Percentiles rank a stretch among this genome's conserved stretches.
These are phyloP conservation scores for Thamnaconus septentrionalis DNA, from an alignment of 2,113 vertebrate genomes.

Conservation along the genomic window DNA sequence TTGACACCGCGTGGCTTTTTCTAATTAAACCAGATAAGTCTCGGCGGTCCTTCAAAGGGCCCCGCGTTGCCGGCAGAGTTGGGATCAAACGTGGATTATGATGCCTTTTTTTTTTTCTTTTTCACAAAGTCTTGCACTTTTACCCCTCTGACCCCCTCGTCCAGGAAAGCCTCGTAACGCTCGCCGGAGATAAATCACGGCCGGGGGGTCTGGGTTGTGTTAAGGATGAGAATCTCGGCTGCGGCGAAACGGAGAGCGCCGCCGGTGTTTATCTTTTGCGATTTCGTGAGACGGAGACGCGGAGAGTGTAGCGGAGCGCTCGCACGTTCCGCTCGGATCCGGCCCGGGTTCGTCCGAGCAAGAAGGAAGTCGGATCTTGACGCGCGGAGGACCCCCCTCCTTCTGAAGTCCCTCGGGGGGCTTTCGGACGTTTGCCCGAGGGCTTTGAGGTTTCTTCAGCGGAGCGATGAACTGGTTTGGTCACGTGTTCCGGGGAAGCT, in stretches of 20 bases:
- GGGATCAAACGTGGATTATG: constrained; percentile 21
- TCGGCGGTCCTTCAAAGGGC: constrained; percentile 12
- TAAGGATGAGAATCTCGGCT: constrained; percentile 51
- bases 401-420: too few relatives aligned
- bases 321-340: too few relatives aligned
- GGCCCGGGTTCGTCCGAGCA: too few relatives aligned
- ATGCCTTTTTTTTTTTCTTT: too few relatives aligned
- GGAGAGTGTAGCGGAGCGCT: background rate
- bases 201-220: constrained; percentile 62
- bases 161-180: constrained; percentile 51
- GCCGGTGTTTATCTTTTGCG: constrained; percentile 53
- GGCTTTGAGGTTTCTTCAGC: background rate
- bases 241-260: background rate
- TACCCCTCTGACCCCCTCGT: constrained; percentile 12
- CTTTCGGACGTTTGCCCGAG: too few relatives aligned
- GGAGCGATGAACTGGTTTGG: constrained; percentile 10
- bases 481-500: constrained; percentile 22
- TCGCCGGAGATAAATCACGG: constrained; percentile 57
- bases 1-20: constrained; percentile 15
- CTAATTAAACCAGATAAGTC: constrained; percentile 38
- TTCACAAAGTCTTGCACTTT: constrained; percentile 28
- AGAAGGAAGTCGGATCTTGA: background rate
- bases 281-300: background rate
- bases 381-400: too few relatives aligned
- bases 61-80: constrained; percentile 8